A percentile compares a stretch with the other conserved stretches of the same genome.
These are phyloP conservation scores for Trichoplusia ni DNA, from an alignment of 1,140 invertebrate species.

Conservation along the genomic window DNA sequence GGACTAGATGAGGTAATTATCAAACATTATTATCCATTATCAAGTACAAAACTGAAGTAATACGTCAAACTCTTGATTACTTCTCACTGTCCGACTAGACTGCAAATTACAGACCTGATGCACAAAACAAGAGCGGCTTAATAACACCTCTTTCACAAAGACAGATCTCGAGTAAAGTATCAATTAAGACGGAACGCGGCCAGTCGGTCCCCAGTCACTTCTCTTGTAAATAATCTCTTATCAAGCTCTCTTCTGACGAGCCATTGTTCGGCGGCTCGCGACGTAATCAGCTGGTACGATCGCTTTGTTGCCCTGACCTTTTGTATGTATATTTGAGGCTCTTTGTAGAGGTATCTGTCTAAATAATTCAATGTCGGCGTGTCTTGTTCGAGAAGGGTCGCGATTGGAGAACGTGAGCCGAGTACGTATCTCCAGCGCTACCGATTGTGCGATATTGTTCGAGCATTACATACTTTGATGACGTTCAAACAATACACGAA, in stretches of 20 bases:
- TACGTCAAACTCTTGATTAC: too few species aligned
- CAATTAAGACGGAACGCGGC: background rate
- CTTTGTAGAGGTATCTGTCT: conserved; percentile 30
- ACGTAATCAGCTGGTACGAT: conserved; percentile 4
- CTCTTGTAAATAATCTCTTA: background rate
- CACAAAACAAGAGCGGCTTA: too few species aligned
- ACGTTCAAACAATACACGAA: background rate
- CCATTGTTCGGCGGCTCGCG: background rate
- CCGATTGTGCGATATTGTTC: background rate
- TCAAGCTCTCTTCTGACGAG: conserved; percentile 3
- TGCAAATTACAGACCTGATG: too few species aligned
- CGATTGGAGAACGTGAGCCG: conserved; percentile 5
- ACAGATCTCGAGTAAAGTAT: too few species aligned
- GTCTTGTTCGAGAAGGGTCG: conserved; percentile 19
- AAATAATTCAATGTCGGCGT: conserved; percentile 33
- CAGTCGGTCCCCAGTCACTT: background rate
- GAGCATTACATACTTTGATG: background rate
- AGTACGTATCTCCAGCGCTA: background rate
- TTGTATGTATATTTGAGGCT: conserved; percentile 29
- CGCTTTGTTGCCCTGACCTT: conserved; percentile 19
- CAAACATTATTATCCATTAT: too few species aligned
- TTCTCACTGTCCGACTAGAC: too few species aligned
- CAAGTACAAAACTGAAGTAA: too few species aligned
- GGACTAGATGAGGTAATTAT: too few species aligned
- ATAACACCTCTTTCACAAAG: too few species aligned